Evolutionary conservation across 2,113 vertebrate species (phyloP).

Genomic region (Ammodytes marinus): DNA sequence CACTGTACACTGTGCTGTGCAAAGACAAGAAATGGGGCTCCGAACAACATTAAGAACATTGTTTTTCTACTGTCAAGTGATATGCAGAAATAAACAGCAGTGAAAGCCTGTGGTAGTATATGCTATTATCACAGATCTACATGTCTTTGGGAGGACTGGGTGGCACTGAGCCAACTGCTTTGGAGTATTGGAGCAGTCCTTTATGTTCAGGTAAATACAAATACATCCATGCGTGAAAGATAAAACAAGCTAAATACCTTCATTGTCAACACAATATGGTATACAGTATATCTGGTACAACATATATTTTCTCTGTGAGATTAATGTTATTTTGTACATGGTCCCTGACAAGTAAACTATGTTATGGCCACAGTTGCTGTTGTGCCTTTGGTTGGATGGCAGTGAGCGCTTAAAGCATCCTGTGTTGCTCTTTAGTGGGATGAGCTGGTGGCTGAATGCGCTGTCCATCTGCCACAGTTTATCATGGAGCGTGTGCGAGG

Average conservation of each 20-base stretch:
- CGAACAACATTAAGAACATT: slow-evolving; percentile 49
- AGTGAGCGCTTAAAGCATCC: slow-evolving; percentile 30
- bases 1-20: slow-evolving; percentile 9
- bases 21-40: slow-evolving; percentile 39
- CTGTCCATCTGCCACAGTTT: slow-evolving; percentile 61
- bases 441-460: slow-evolving; percentile 43
- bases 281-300: slow-evolving; percentile 12
- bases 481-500: slow-evolving; percentile 46
- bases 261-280: slow-evolving; percentile 36
- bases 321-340: slow-evolving; percentile 3
- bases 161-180: slow-evolving; percentile 69
- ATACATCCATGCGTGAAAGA: slow-evolving; percentile 61
- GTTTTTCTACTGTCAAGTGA: slow-evolving; percentile 69
- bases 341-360: slow-evolving; percentile 21
- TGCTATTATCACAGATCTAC: slow-evolving; percentile 75
- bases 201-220: slow-evolving; percentile 58
- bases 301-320: slow-evolving; percentile 47
- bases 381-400: slow-evolving; percentile 24
- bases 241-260: slow-evolving; percentile 53
- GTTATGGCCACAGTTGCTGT: slow-evolving; percentile 43
- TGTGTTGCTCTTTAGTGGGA: slow-evolving; percentile 46
- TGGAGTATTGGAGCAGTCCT: slow-evolving; percentile 46
- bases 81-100: slow-evolving; percentile 65
- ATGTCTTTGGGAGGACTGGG: slow-evolving; percentile 68
- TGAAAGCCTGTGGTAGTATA: slow-evolving; percentile 62